Percentiles rank a stretch among this genome's conserved stretches.
Conservation (phyloP, 1,140 invertebrate genomes). For the Diprion similis region DNA sequence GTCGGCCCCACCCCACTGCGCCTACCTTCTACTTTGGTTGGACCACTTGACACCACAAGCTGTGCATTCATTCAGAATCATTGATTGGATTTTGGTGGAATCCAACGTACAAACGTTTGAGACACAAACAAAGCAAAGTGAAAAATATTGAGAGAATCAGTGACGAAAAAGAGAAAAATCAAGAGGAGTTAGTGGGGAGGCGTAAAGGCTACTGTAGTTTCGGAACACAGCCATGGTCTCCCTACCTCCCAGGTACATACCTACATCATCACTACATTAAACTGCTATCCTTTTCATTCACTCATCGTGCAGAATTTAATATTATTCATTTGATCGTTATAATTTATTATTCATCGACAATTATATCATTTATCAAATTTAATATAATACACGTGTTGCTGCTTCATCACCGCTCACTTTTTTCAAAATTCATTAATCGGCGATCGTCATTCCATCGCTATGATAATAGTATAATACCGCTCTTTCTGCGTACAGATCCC, state of each 20-base stretch:
- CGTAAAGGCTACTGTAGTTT: conserved; percentile 67
- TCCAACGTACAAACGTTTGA: conserved; percentile 53
- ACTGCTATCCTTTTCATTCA: conserved; percentile 2
- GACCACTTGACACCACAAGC: conserved; percentile 50
- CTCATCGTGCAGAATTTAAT: neutral
- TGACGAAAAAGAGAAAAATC: conserved; percentile 40
- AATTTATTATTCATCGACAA: neutral
- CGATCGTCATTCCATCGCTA: no score
- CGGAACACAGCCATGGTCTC: conserved; percentile 72
- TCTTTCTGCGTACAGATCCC: no score
- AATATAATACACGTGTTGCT: no score
- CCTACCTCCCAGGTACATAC: conserved; percentile 68
- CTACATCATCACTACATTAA: conserved; percentile 52
- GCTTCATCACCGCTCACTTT: neutral
- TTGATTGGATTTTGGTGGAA: conserved; percentile 56
- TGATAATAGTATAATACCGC: neutral
- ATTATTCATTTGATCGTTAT: conserved; percentile 7
- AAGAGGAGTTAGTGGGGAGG: conserved; percentile 59
- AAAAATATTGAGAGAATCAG: conserved; percentile 25
- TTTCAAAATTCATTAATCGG: neutral
- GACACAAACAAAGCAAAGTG: conserved; percentile 34
- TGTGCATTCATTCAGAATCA: conserved; percentile 50
- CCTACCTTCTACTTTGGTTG: conserved; percentile 37
- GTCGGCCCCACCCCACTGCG: neutral
- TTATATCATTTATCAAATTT: no score